Percentiles rank a stretch among this genome's conserved stretches.
Evolutionary conservation across 2,113 vertebrate genomes (phyloP).

Genomic region (Cyanoderma ruficeps): DNA sequence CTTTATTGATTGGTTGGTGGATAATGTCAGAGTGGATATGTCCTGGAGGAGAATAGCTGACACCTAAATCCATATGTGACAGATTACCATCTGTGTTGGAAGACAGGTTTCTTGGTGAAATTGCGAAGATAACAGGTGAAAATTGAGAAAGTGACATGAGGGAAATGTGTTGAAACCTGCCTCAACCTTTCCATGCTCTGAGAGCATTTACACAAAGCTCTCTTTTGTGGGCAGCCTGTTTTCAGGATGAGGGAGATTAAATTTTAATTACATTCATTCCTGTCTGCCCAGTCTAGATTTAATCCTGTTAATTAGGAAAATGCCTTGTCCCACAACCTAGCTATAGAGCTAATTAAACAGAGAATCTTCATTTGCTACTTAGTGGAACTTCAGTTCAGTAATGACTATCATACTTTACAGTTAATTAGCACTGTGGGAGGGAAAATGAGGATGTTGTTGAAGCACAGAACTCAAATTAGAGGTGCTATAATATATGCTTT

Average conservation of each 20-base stretch:
- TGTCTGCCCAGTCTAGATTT: conserved; percentile 37
- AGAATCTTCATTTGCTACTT: conserved; percentile 31
- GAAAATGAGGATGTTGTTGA: conserved; percentile 19
- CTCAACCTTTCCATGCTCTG: conserved; percentile 17
- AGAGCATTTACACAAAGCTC: conserved; percentile 51
- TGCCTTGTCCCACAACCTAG: conserved; percentile 14
- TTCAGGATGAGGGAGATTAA: conserved; percentile 45
- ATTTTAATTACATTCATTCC: conserved; percentile 56
- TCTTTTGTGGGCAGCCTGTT: conserved; percentile 34
- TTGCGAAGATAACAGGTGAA: conserved; percentile 61
- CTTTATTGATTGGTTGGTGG: conserved; percentile 60
- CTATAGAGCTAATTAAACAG: conserved; percentile 39
- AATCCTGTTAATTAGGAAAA: conserved; percentile 54
- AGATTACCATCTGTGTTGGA: conserved; percentile 62
- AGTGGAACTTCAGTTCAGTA: conserved; percentile 24
- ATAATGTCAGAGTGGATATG: conserved; percentile 64
- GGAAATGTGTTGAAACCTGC: conserved; percentile 64
- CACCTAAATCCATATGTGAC: conserved; percentile 66
- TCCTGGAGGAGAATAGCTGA: conserved; percentile 63
- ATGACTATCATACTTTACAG: conserved; percentile 37
- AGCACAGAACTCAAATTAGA: conserved; percentile 5
- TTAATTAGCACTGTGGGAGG: conserved; percentile 45
- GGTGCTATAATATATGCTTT: neutral
- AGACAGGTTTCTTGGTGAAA: conserved; percentile 40
- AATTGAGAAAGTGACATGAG: conserved; percentile 62